Evolutionary conservation across 1,140 invertebrate genomes (phyloP), one percentile per base, ranked within the genome.

Genomic region (Notospermus geniculatus): DNA sequence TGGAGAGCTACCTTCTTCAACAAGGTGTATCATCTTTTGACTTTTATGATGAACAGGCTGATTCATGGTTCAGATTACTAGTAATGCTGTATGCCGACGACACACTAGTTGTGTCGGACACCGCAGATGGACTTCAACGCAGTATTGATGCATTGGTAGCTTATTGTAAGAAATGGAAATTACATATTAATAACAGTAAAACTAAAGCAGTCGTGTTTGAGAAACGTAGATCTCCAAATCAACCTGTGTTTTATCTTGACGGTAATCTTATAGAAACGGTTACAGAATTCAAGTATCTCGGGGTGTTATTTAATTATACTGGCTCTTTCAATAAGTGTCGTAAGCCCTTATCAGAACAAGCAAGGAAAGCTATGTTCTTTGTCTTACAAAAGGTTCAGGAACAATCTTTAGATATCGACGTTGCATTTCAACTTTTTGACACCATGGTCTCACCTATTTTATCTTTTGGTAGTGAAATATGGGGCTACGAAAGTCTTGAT

Each of bases 301-400:
- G 39, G 11, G 19, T 19, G 11, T 13, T 43, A 13, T 43, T 43
- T 43, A 43, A 19, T 43, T 43, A 43, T 19, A 43, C 11, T 43
- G 39, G 39, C 11, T 13, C 11, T 13, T 43, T 43, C 19, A 43
- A 11, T 43, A 11, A 13, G 11, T 19, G 39, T 43, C 39, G 39
- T 43, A 43, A 43, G 39, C 39, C 11, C 39, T 43, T 13, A 43
- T 13, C n/a, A n/a, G n/a, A n/a, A n/a, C n/a, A n/a, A n/a, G n/a
- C n/a, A n/a, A n/a, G n/a, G n/a, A n/a, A n/a, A 43, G 39, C 11
- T 11, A 43, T 43, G 39, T 43, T 13, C 19, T 43, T 43, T 43
- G 39, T 43, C 11, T 43, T 43, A 43, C n/a, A 43, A 43, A 43
- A 43, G 39, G 39, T 43, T 43, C 39, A 43, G 39, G 11, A 43